phyloP scores from a whole-genome alignment of 2,113 vertebrate genomes.

The Etheostoma spectabile region DNA sequence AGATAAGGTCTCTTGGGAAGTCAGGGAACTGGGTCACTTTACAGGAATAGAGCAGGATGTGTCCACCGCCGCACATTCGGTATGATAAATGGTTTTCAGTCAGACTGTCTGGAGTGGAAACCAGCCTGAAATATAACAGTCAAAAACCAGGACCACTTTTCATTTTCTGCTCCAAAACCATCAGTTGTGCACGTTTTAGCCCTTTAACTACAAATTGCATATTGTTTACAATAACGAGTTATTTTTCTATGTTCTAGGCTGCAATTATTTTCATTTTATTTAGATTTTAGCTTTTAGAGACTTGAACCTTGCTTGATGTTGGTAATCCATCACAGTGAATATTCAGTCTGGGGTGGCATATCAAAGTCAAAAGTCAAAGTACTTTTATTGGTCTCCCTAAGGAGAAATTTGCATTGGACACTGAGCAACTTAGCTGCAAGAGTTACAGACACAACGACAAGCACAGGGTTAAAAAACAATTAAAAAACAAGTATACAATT shows the following conservation, averaged over 20 bases:
- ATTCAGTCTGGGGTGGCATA: too few relatives aligned
- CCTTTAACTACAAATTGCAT: background rate
- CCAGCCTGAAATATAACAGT: background rate
- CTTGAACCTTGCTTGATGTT: background rate
- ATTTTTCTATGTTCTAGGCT: background rate
- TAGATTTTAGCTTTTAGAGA: background rate
- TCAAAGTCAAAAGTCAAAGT: too few relatives aligned
- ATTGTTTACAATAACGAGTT: background rate
- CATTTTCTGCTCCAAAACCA: background rate
- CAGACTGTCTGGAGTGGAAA: background rate
- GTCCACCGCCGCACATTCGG: constrained; percentile 13
- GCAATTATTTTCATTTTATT: background rate
- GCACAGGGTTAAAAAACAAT: too few relatives aligned
- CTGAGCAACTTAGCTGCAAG: too few relatives aligned
- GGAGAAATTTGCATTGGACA: too few relatives aligned
- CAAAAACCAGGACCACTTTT: background rate
- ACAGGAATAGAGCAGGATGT: constrained; percentile 60
- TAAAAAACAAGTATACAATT: too few relatives aligned
- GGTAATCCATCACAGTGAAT: too few relatives aligned
- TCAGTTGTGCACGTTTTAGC: background rate
- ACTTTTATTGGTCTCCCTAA: too few relatives aligned
- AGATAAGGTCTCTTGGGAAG: constrained; percentile 25
- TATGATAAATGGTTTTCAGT: constrained; percentile 39
- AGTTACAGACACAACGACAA: too few relatives aligned
- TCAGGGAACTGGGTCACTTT: constrained; percentile 59